These are phyloP conservation scores for Cricetomys ansorgei DNA, from an alignment of 2,113 vertebrate genomes.

Conservation along the genomic window DNA sequence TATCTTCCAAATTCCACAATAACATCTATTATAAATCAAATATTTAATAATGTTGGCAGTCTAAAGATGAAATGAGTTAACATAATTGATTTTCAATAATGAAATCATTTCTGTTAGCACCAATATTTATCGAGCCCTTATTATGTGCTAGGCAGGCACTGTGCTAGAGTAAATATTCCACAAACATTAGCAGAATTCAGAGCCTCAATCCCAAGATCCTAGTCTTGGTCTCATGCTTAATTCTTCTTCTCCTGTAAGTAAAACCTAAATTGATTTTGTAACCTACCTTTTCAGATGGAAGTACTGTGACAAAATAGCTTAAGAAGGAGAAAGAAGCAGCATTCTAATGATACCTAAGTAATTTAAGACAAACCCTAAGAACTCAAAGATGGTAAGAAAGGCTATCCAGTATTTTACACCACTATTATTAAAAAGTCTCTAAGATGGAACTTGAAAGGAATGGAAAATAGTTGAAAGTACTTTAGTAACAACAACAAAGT, in stretches of 20 bases:
- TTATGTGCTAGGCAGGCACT: background rate
- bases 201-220: background rate
- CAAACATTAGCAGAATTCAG: conserved; percentile 31
- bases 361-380: conserved; percentile 12
- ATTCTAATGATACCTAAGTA: background rate
- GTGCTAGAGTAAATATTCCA: background rate
- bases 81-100: conserved; percentile 62
- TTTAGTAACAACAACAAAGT: background rate
- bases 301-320: background rate
- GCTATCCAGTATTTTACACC: background rate
- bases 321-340: background rate
- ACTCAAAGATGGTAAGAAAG: conserved; percentile 9
- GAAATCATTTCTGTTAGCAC: conserved; percentile 25
- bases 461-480: background rate
- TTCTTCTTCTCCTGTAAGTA: background rate
- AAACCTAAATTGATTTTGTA: conserved; percentile 28
- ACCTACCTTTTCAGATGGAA: conserved; percentile 12
- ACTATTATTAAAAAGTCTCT: background rate
- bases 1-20: background rate
- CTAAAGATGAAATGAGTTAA: conserved; percentile 53
- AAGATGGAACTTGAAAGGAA: conserved; percentile 21
- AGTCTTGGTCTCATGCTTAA: conserved; percentile 31
- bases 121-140: conserved; percentile 39
- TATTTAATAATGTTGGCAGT: conserved; percentile 51
- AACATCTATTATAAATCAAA: conserved; percentile 31